Evolutionary conservation across 2,888 invertebrate species (phyloP).

Genomic region (Taphrorychus bicolor): DNA sequence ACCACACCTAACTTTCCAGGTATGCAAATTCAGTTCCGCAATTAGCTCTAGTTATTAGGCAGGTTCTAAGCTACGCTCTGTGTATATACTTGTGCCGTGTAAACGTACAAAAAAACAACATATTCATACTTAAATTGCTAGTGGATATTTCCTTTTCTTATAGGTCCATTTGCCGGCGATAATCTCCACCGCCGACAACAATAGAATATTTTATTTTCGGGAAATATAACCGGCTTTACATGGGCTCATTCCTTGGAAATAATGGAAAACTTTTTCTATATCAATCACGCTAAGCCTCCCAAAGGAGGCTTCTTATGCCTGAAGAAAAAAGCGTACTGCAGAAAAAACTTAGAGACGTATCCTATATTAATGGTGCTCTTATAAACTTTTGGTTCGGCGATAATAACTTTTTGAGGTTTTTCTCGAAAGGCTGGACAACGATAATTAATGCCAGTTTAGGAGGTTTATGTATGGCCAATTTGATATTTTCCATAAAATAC

Average conservation of each 20-base stretch:
- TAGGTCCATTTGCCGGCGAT: neutral
- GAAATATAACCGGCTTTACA: constrained; percentile 6
- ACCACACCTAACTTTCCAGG: constrained; percentile 85
- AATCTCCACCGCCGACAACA: neutral
- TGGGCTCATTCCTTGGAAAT: neutral
- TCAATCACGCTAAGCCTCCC: constrained; percentile 6
- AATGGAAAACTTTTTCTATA: constrained; percentile 7
- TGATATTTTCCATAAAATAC: too few relatives aligned
- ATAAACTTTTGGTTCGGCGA: neutral
- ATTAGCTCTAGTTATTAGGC: too few relatives aligned
- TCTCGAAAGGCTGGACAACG: neutral
- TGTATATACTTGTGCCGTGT: too few relatives aligned
- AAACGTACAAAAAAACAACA: too few relatives aligned
- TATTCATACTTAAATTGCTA: neutral
- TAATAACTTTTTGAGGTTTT: neutral
- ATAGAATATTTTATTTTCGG: neutral
- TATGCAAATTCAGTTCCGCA: constrained; percentile 19
- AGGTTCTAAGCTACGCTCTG: too few relatives aligned
- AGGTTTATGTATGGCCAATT: too few relatives aligned
- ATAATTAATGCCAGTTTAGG: too few relatives aligned
- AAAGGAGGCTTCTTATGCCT: neutral
- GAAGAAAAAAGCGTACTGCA: neutral
- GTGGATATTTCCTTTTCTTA: neutral
- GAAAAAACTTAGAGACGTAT: neutral
- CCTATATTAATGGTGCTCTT: neutral